phyloP scores from a whole-genome alignment of 2,888 invertebrate species.

The Atrina japonica region DNA sequence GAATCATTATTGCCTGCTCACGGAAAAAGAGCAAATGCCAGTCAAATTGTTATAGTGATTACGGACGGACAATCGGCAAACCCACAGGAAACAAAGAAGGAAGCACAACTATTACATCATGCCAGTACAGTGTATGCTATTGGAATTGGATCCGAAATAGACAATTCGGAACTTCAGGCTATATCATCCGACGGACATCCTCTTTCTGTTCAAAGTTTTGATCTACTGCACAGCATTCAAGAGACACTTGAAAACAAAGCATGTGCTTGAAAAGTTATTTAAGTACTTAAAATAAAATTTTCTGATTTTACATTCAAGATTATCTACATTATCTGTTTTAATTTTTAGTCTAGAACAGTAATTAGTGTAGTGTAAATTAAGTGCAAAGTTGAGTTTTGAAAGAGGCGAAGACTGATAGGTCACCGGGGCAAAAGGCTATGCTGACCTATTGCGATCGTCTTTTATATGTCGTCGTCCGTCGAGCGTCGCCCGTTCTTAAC shows the following conservation, averaged over 20 bases:
- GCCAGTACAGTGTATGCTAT: constrained; percentile 50
- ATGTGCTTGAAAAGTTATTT: too few relatives aligned
- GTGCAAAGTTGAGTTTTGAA: too few relatives aligned
- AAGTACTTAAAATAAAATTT: too few relatives aligned
- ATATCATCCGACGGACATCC: constrained; percentile 48
- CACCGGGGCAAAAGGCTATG: too few relatives aligned
- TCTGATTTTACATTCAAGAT: too few relatives aligned
- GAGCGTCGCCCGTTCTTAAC: too few relatives aligned
- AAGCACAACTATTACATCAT: constrained; percentile 44
- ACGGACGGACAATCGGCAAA: constrained; percentile 57
- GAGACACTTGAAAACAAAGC: constrained; percentile 50
- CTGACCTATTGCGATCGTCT: too few relatives aligned
- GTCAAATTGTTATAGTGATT: constrained; percentile 65
- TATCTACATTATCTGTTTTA: too few relatives aligned
- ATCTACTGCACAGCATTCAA: constrained; percentile 48
- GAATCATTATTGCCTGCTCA: constrained; percentile 42
- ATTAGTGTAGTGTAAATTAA: too few relatives aligned
- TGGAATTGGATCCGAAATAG: constrained; percentile 53
- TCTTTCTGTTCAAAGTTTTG: constrained; percentile 51
- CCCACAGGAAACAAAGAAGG: constrained; percentile 43
- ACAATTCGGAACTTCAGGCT: constrained; percentile 42
- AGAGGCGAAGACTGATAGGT: too few relatives aligned
- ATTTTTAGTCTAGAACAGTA: too few relatives aligned
- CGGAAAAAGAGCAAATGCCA: constrained; percentile 48
- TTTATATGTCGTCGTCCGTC: too few relatives aligned